Evolutionary conservation across 2,113 vertebrate genomes (phyloP).

Genomic region (Cyanocitta stelleri): DNA sequence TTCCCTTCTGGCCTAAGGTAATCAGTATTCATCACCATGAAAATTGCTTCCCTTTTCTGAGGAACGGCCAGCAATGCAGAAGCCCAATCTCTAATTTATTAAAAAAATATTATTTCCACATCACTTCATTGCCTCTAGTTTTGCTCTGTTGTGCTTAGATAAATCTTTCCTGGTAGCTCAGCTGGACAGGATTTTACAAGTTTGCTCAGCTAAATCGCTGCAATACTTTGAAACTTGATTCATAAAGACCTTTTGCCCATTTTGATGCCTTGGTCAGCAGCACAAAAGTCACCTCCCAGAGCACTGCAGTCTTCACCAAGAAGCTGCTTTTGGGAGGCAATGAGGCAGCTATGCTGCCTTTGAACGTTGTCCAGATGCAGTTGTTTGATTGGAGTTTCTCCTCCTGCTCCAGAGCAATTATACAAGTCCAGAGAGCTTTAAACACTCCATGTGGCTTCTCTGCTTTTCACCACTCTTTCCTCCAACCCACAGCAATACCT

Average conservation of each 20-base stretch:
- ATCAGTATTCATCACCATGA: neutral
- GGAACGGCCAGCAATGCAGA: neutral
- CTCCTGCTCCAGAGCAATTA: neutral
- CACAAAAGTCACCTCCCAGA: neutral
- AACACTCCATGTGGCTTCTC: neutral
- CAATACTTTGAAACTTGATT: neutral
- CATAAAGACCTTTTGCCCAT: neutral
- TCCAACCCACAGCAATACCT: neutral
- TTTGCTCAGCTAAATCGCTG: neutral
- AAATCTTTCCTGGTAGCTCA: neutral
- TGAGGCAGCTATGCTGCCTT: neutral
- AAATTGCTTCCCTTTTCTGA: neutral
- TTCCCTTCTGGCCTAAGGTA: neutral
- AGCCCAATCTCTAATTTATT: neutral
- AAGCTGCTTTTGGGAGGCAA: neutral
- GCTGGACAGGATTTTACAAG: neutral
- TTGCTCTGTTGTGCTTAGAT: neutral
- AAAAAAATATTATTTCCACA: conserved; percentile 6
- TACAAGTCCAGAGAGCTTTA: neutral
- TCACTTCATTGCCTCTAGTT: neutral
- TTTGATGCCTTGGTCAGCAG: neutral
- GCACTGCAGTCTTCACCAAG: neutral
- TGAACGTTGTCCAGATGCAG: neutral
- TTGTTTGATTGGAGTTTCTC: neutral
- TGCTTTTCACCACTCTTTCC: neutral